Evolutionary conservation across 2,113 vertebrate species (phyloP), one percentile per base, ranked within the genome.

Genomic region (Bombycilla garrulus): DNA sequence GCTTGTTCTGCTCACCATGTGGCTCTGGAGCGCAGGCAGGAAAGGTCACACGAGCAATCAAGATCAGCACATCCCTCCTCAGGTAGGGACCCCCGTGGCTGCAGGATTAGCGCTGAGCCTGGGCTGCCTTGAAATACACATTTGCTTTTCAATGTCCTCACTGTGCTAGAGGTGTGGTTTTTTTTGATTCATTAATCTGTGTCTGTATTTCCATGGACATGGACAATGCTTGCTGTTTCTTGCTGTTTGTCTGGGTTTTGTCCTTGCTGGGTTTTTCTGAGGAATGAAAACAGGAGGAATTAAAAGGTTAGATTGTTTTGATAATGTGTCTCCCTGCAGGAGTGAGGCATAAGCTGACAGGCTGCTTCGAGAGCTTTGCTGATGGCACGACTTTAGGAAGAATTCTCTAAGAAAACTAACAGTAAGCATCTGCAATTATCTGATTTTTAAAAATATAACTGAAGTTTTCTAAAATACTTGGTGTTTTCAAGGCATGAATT

Each of bases 1-100:
- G 94, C 96, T 96, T 92, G 90, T 97, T 95, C 88, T 96, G 93
- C 95, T 90, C 93, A 17, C 94, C 88, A 86, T 84, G 96, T 74
- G 94, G 93, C 90, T 78, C 88, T 62, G 82, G 94, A 97, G 94
- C 86, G 50, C 66, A 83, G 76, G 90, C 93, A 90, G 92, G 42
- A 97, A 96, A 97, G 95, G 95, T 95, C 95, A 96, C 86, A 53
- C 2, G 53, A 94, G 94, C 95, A 95, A 94, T 97, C 95, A 94
- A 64, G 92, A 95, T 70, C 82, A 88, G 92, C 92, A 51, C 4
- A 71, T 86, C 94, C 82, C 88, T 80, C 28, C 88, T 96, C 87
- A 94, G 93, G 88, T 96, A 25, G 88, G 85, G 69, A 88, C 92
- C 93, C 79, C 95, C 35, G 81, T 88, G 88, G 94, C 93, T 97